Evolutionary conservation across 1,140 invertebrate species (phyloP), one percentile per base, ranked within the genome.

Genomic region (Bilobella aurantiaca): DNA sequence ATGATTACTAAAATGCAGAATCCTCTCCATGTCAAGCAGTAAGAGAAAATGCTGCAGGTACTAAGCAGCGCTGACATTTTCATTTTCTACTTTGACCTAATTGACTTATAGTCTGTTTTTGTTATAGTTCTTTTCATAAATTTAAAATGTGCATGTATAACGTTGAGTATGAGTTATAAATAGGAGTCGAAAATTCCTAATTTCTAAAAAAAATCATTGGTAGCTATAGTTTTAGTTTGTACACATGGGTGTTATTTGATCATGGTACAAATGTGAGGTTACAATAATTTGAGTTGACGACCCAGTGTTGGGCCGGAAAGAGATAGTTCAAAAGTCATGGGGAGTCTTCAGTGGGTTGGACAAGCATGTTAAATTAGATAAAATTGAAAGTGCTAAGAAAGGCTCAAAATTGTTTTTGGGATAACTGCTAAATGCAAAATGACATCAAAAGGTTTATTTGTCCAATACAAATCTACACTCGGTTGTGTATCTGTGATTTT

Each of bases 401-500:
- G n/a, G n/a, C n/a, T n/a, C n/a, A n/a, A n/a, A n/a, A n/a, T n/a
- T n/a, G n/a, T n/a, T n/a, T n/a, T n/a, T n/a, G n/a, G n/a, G n/a
- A n/a, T n/a, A n/a, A n/a, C n/a, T n/a, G n/a, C n/a, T n/a, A n/a
- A n/a, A n/a, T n/a, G n/a, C n/a, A n/a, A n/a, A n/a, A n/a, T n/a
- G n/a, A n/a, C n/a, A n/a, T n/a, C n/a, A n/a, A n/a, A n/a, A n/a
- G n/a, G n/a, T n/a, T n/a, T n/a, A n/a, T 42, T 42, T 42, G 34
- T 42, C 34, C 34, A 42, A 42, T 42, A 42, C 34, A 42, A 42
- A 12, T 42, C 18, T 64, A 68, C 67, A 68, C 65, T 68, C 67
- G 67, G 67, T 68, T 68, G 67, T 68, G 67, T 68, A 68, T 63
- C 67, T 68, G 67, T 68, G 67, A 68, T 65, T 68, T 64, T 49